Percentiles rank a stretch among this genome's conserved stretches.
Evolutionary conservation across 2,113 vertebrate genomes (phyloP).

Genomic region (Xiphophorus couchianus): DNA sequence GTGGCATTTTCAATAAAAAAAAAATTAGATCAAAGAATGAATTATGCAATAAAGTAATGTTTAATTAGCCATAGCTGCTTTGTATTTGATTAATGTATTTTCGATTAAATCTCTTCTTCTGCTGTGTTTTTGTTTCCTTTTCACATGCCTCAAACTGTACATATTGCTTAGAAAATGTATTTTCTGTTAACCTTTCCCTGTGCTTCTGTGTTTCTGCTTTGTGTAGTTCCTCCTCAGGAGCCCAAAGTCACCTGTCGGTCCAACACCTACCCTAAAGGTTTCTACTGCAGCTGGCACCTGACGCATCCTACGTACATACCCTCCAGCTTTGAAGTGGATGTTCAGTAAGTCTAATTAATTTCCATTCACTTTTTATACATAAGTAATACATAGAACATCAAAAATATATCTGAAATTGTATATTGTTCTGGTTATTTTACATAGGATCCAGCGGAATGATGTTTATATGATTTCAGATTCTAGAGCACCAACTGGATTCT

Average conservation of each 20-base stretch:
- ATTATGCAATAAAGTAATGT: slow-evolving; percentile 35
- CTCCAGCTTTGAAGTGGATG: slow-evolving; percentile 91
- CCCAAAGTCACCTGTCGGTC: slow-evolving; percentile 91
- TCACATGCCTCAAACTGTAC: neutral
- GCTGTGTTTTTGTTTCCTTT: neutral
- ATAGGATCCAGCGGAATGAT: neutral
- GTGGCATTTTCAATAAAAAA: slow-evolving; percentile 21
- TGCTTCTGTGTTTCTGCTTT: slow-evolving; percentile 15
- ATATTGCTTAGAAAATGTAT: neutral
- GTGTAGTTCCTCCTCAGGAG: slow-evolving; percentile 84
- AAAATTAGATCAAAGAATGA: slow-evolving; percentile 23
- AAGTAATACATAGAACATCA: no score
- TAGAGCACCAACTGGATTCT: neutral
- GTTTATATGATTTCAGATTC: neutral
- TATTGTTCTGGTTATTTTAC: neutral
- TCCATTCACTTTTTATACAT: neutral
- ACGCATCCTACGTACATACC: slow-evolving; percentile 89
- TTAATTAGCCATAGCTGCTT: slow-evolving; percentile 30
- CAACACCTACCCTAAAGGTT: slow-evolving; percentile 95
- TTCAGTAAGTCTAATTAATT: slow-evolving; percentile 85
- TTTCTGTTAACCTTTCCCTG: slow-evolving; percentile 2
- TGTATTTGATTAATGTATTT: slow-evolving; percentile 21
- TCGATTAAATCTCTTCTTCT: neutral
- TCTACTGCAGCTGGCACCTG: slow-evolving; percentile 98
- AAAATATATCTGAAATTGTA: neutral